Conservation (phyloP, 2,888 invertebrate species). For the Tholera decimalis region DNA sequence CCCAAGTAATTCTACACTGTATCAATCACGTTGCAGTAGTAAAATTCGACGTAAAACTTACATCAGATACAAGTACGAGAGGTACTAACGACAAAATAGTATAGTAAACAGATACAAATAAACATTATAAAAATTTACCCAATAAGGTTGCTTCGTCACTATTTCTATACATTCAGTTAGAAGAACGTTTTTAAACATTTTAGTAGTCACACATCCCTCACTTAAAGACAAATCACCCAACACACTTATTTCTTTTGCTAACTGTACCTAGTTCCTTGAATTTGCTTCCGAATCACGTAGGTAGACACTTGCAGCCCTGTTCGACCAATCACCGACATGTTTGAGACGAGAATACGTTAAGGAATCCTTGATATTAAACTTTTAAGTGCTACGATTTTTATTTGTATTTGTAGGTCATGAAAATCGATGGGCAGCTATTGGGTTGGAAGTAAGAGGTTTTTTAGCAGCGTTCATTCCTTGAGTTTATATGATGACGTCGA, state of each 20-base stretch:
- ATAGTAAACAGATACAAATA: not conserved
- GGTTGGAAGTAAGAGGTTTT: slow-evolving; percentile 18
- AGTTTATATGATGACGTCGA: too few relatives aligned
- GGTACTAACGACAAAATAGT: slow-evolving; percentile 38
- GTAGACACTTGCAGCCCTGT: slow-evolving; percentile 86
- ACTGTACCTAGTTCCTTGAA: slow-evolving; percentile 57
- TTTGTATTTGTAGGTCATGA: slow-evolving; percentile 58
- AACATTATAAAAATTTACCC: not conserved
- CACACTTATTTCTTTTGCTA: slow-evolving; percentile 5
- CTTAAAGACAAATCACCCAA: not conserved
- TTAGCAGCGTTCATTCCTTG: slow-evolving; percentile 5
- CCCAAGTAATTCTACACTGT: slow-evolving; percentile 71
- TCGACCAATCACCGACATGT: slow-evolving; percentile 88
- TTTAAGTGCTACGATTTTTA: slow-evolving; percentile 62
- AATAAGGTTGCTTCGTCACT: not conserved
- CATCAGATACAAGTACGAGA: slow-evolving; percentile 63
- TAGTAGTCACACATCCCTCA: too few relatives aligned
- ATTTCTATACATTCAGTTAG: not conserved
- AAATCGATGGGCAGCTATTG: slow-evolving; percentile 37
- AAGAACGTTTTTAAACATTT: not conserved
- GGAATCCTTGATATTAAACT: slow-evolving; percentile 75
- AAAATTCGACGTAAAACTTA: slow-evolving; percentile 76
- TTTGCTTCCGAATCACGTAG: slow-evolving; percentile 83
- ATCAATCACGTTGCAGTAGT: slow-evolving; percentile 79
- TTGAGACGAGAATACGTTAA: slow-evolving; percentile 86